Evolutionary conservation across 2,113 vertebrate species (phyloP).

Genomic region (Poeciliopsis retropinna): DNA sequence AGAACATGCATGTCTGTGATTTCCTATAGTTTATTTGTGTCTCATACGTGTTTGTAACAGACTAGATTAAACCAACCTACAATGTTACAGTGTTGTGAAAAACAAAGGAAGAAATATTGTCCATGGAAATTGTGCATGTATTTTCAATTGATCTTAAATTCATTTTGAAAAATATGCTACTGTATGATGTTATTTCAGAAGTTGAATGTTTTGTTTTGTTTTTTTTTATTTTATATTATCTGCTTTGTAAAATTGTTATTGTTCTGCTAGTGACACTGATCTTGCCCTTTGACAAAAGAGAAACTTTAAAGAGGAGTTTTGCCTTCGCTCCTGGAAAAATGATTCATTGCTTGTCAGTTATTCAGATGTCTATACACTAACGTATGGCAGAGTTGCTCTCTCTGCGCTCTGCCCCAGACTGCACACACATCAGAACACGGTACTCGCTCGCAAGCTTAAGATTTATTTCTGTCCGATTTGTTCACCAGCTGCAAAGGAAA

Average conservation of each 20-base stretch:
- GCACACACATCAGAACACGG: conserved; percentile 32
- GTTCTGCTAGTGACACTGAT: conserved; percentile 52
- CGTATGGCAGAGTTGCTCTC: conserved; percentile 36
- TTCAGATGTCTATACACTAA: conserved; percentile 75
- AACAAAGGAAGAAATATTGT: conserved; percentile 45
- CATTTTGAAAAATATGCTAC: conserved; percentile 55
- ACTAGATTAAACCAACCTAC: conserved; percentile 46
- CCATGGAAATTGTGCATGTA: conserved; percentile 57
- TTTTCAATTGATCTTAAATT: conserved; percentile 49
- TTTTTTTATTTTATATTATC: conserved; percentile 53
- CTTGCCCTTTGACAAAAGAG: conserved; percentile 55
- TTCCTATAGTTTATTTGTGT: conserved; percentile 63
- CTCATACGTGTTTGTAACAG: conserved; percentile 62
- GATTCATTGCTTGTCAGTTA: conserved; percentile 49
- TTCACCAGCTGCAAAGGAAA: conserved; percentile 64
- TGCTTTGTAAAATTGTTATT: conserved; percentile 64
- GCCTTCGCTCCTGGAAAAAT: conserved; percentile 31
- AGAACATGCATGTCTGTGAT: conserved; percentile 65
- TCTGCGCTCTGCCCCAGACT: conserved; percentile 34
- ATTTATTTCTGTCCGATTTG: conserved; percentile 49
- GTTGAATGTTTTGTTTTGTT: conserved; percentile 20
- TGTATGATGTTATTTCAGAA: conserved; percentile 65
- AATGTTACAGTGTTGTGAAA: conserved; percentile 74
- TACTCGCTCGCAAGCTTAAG: conserved; percentile 21
- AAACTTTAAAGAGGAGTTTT: conserved; percentile 31